Percentiles rank a stretch among this genome's conserved stretches.
These are phyloP conservation scores for Phalacrocorax aristotelis DNA, from an alignment of 2,113 vertebrate species.

Conservation along the genomic window DNA sequence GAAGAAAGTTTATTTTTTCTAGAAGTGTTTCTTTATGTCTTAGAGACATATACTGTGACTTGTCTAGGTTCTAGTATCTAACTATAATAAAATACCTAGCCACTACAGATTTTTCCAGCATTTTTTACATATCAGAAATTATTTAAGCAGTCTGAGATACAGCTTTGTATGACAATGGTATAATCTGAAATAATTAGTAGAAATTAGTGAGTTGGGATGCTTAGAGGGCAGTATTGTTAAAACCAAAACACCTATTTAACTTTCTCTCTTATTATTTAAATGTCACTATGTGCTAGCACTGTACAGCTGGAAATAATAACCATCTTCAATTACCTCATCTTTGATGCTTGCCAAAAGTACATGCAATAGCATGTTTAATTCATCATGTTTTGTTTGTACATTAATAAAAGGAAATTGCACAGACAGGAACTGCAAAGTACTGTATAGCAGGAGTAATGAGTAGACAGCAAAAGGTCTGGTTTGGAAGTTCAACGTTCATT, in stretches of 20 bases:
- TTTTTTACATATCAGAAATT: neutral
- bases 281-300: slow-evolving; percentile 10
- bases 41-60: neutral
- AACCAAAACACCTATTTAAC: slow-evolving; percentile 45
- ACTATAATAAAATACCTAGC: neutral
- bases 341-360: slow-evolving; percentile 68
- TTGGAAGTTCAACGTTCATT: neutral
- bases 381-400: slow-evolving; percentile 69
- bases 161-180: neutral
- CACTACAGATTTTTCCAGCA: neutral
- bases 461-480: slow-evolving; percentile 7
- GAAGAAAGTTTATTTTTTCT: neutral
- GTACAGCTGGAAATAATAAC: slow-evolving; percentile 69
- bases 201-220: slow-evolving; percentile 24
- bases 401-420: slow-evolving; percentile 66
- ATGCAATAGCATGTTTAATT: slow-evolving; percentile 71
- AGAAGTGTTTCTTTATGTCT: neutral
- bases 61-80: neutral
- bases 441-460: slow-evolving; percentile 29
- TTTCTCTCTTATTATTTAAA: slow-evolving; percentile 57
- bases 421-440: slow-evolving; percentile 48
- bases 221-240: slow-evolving; percentile 44
- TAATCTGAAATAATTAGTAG: slow-evolving; percentile 17
- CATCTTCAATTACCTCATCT: slow-evolving; percentile 68
- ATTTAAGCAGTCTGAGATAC: neutral